Evolutionary conservation across 2,888 invertebrate genomes (phyloP).

Genomic region (Lepidocyrtoides sp.): DNA sequence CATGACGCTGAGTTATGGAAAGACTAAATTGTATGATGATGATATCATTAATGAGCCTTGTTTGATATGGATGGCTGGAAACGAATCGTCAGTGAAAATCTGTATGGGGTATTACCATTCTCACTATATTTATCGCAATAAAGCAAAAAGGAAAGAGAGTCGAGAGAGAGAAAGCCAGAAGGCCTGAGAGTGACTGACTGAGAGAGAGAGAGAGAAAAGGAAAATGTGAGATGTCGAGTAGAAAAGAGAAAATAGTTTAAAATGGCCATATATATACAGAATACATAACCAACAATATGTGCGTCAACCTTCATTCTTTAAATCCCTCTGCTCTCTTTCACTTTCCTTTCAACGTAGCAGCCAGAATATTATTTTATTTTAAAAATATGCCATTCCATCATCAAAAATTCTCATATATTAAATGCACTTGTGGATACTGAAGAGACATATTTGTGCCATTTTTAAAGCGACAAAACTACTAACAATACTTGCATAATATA

Average conservation of each 20-base stretch:
- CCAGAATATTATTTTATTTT: neutral
- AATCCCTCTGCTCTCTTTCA: conserved; percentile 27
- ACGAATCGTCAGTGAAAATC: conserved; percentile 58
- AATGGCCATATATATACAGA: conserved; percentile 23
- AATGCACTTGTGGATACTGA: no score
- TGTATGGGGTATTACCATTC: conserved; percentile 27
- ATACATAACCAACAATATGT: conserved; percentile 54
- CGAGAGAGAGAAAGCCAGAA: conserved; percentile 1
- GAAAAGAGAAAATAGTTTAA: neutral
- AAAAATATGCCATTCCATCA: neutral
- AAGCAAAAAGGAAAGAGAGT: neutral
- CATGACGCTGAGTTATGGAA: neutral
- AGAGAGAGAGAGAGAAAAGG: neutral
- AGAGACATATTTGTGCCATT: no score
- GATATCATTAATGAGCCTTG: conserved; percentile 59
- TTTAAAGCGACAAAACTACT: no score
- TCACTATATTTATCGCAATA: neutral
- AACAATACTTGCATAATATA: no score
- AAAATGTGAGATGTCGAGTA: neutral
- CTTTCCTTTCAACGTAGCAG: neutral
- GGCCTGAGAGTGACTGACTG: neutral
- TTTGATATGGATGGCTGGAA: conserved; percentile 60
- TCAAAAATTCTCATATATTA: neutral
- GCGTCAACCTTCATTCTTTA: conserved; percentile 49
- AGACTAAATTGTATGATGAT: neutral